Conservation (phyloP, 2,797 vertebrate species). For the Erithacus rubecula region DNA sequence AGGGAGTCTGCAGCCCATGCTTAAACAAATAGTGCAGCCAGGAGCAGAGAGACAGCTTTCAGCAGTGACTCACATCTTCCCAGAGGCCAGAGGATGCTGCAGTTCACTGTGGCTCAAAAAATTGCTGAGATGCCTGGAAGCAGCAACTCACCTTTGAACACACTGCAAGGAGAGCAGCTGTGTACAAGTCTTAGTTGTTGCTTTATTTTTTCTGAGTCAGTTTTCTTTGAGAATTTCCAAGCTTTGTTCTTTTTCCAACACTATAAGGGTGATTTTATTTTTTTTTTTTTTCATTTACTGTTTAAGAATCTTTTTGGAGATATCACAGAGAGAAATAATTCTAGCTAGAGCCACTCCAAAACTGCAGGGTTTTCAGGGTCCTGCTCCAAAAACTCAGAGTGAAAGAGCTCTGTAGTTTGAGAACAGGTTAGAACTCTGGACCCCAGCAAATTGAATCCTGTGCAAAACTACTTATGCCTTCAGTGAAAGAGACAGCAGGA, state of each 20-base stretch:
- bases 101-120: background rate
- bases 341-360: background rate
- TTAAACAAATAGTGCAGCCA: background rate
- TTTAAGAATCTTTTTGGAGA: background rate
- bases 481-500: background rate
- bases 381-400: background rate
- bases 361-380: background rate
- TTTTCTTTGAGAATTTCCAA: background rate
- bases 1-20: background rate
- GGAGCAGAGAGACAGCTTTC: background rate
- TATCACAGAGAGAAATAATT: background rate
- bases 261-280: rapidly evolving
- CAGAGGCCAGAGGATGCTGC: background rate
- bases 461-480: background rate
- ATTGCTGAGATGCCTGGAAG: background rate
- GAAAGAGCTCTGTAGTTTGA: background rate
- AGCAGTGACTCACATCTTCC: background rate
- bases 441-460: background rate
- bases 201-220: background rate
- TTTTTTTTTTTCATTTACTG: rapidly evolving
- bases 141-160: background rate
- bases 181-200: background rate
- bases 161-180: background rate
- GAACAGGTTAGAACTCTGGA: background rate
- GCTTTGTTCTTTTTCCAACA: background rate